These are phyloP conservation scores for Gadus chalcogrammus DNA, from an alignment of 2,113 vertebrate species.

Conservation along the genomic window DNA sequence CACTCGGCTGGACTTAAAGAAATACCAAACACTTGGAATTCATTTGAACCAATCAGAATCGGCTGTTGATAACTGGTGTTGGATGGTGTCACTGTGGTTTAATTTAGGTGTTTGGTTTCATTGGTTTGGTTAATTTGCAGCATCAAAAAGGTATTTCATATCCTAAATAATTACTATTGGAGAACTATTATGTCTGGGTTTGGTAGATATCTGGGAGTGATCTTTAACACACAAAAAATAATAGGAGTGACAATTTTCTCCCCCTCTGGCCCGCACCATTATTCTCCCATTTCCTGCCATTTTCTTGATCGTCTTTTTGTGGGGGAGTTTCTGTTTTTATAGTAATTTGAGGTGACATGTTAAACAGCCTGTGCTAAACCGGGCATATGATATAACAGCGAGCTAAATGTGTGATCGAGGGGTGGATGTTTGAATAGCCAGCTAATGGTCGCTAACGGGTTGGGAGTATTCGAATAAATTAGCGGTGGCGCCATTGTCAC, in stretches of 20 bases:
- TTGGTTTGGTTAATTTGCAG: too few relatives aligned
- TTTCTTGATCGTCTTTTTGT: slow-evolving; percentile 16
- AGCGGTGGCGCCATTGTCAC: too few relatives aligned
- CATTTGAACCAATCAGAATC: too few relatives aligned
- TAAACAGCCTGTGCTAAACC: slow-evolving; percentile 16
- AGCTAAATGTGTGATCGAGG: slow-evolving; percentile 23
- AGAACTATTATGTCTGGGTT: too few relatives aligned
- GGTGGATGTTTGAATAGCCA: slow-evolving; percentile 9
- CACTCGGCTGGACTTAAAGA: too few relatives aligned
- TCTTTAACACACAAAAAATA: slow-evolving; percentile 12
- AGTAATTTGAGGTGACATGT: slow-evolving; percentile 38
- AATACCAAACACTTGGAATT: too few relatives aligned
- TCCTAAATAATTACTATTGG: too few relatives aligned
- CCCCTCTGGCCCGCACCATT: slow-evolving; percentile 17
- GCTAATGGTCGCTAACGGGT: slow-evolving; percentile 6
- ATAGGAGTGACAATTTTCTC: slow-evolving; percentile 30
- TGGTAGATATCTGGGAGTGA: background rate
- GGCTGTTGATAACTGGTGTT: too few relatives aligned
- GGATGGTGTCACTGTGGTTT: too few relatives aligned
- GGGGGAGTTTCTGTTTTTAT: slow-evolving; percentile 25
- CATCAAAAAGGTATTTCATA: too few relatives aligned
- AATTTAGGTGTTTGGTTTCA: too few relatives aligned
- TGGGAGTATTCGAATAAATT: too few relatives aligned
- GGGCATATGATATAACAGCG: background rate
- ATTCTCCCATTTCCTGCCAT: slow-evolving; percentile 46